Conservation (phyloP, 2,888 invertebrate genomes). For the Andrena trimmerana region DNA sequence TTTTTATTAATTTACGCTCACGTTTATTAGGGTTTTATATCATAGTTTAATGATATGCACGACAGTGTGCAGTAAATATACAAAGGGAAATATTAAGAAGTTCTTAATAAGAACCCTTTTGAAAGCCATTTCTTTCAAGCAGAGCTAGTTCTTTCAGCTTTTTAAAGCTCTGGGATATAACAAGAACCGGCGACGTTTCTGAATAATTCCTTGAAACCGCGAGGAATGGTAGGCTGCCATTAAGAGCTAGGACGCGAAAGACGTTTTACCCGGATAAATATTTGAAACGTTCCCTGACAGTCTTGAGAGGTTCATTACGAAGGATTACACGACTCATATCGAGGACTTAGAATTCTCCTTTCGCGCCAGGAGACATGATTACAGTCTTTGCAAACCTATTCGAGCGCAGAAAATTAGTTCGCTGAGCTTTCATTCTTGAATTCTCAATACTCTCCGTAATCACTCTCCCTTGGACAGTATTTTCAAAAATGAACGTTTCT, state of each 20-base stretch:
- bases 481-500: conserved; percentile 16
- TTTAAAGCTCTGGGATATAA: conserved; percentile 42
- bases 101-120: neutral
- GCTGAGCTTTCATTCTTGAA: conserved; percentile 61
- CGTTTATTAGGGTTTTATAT: neutral
- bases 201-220: conserved; percentile 67
- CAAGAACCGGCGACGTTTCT: conserved; percentile 58
- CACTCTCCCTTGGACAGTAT: conserved; percentile 7
- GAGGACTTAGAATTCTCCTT: conserved; percentile 80
- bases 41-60: neutral
- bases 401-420: conserved; percentile 77
- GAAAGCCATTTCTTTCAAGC: conserved; percentile 37
- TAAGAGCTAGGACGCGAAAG: conserved; percentile 69
- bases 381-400: conserved; percentile 77
- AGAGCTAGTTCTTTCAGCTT: conserved; percentile 37
- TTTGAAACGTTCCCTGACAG: conserved; percentile 78
- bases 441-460: conserved; percentile 45
- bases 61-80: neutral
- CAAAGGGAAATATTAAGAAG: conserved; percentile 31
- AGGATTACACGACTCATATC: conserved; percentile 82
- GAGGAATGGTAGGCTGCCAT: conserved; percentile 58
- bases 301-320: conserved; percentile 82
- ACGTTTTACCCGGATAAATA: conserved; percentile 78
- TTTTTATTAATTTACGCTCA: neutral
- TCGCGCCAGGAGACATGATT: conserved; percentile 73